A percentile compares a stretch with the other conserved stretches of the same genome.
Evolutionary conservation across 2,888 invertebrate species (phyloP).

Genomic region (Drosophila cyrtoloma): DNA sequence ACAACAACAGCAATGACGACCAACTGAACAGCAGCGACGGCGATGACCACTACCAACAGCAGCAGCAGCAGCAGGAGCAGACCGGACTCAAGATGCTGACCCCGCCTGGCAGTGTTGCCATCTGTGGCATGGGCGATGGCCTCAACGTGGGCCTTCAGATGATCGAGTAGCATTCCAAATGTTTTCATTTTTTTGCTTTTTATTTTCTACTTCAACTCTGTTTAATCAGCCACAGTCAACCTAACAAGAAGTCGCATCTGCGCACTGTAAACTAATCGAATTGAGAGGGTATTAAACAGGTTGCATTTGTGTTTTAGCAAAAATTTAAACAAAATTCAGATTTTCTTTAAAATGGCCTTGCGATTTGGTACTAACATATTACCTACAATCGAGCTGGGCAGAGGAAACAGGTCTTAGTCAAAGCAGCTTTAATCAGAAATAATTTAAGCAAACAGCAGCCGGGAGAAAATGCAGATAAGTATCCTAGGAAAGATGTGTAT

Average conservation of each 20-base stretch:
- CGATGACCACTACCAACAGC: constrained; percentile 30
- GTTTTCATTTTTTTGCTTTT: neutral
- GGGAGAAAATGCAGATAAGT: no score
- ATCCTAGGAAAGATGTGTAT: no score
- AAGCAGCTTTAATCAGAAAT: no score
- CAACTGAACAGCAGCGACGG: constrained; percentile 8
- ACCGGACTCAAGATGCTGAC: constrained; percentile 22
- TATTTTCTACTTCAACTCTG: neutral
- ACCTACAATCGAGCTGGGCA: no score
- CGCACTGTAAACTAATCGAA: constrained; percentile 24
- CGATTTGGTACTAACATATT: no score
- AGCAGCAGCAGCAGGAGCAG: constrained; percentile 19
- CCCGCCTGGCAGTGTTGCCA: constrained; percentile 23
- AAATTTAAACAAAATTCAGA: no score
- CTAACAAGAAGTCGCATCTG: neutral
- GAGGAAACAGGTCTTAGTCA: no score
- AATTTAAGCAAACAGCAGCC: no score
- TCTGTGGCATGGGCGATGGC: constrained; percentile 65
- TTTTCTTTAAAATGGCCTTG: no score
- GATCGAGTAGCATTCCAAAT: constrained; percentile 47
- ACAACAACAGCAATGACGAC: constrained; percentile 11
- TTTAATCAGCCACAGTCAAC: neutral
- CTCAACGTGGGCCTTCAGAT: constrained; percentile 32
- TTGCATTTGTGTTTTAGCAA: neutral
- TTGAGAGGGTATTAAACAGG: constrained; percentile 43